Evolutionary conservation across 2,888 invertebrate species (phyloP), one percentile per base, ranked within the genome.

Genomic region (Physocephala rufipes): DNA sequence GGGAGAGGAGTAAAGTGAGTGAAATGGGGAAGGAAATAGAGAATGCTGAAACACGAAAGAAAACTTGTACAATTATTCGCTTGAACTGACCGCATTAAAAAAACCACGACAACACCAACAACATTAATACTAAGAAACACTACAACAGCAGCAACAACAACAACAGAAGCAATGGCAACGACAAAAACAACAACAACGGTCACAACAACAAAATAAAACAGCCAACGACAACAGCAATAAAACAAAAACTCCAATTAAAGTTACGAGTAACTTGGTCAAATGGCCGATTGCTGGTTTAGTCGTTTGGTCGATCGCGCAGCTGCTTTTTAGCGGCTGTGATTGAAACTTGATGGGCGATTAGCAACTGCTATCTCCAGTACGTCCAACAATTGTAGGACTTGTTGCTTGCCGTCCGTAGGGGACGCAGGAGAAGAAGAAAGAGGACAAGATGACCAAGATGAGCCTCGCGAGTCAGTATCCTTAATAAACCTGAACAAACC

Each of bases 41-140:
- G 36, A 67, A 61, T 49, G 59, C 28, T 21, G 43, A 15, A 26
- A 67, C 45, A 47, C 28, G 47, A 45, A 45, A 63, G 66, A 64
- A 63, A 70, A 47, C 70, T 45, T 64, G 70, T 58, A 24, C 59
- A 70, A 70, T 65, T 59, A 69, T 49, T 47, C n/a, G 51, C 19
- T 28, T 30, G 28, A 70, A 70, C 59, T 59, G 59, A 24, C 21
- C 59, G 36, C 58, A 70, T 55, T 55, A 62, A 53, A 64, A 43
- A 45, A 13, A 26, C 26, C 53, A 36, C 36, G 4, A 26, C 16
- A 26, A 16, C 45, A 55, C 24, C 66, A 59, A 59, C 36, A 16
- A 58, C 58, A 15, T 12, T 28, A 36, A 9, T 9, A 36, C 4
- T 9, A 7, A 36, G 5, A 36, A 36, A 4, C 4, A 36, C 36